phyloP scores from a whole-genome alignment of 2,113 vertebrate species.

The Ammodramus savannarum region DNA sequence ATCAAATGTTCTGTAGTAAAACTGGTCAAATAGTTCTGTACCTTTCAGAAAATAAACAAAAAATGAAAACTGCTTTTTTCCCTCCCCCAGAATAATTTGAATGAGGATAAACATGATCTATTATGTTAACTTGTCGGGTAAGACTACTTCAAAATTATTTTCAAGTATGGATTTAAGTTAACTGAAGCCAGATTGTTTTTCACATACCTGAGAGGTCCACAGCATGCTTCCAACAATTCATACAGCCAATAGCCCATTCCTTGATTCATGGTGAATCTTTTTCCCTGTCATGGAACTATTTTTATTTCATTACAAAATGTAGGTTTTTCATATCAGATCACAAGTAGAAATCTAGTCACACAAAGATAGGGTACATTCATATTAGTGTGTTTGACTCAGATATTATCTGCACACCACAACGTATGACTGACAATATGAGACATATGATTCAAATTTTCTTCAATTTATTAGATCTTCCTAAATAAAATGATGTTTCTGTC shows the following conservation, averaged over 20 bases:
- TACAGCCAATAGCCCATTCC: not conserved
- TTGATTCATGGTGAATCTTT: not conserved
- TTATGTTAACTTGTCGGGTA: not conserved
- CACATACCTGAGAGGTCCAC: not conserved
- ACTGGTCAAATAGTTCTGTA: not conserved
- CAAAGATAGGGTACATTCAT: not conserved
- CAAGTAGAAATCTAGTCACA: not conserved
- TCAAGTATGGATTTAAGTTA: not conserved
- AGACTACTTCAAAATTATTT: not conserved
- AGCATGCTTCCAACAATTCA: not conserved
- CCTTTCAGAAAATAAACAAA: not conserved
- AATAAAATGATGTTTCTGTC: not conserved
- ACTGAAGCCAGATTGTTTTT: not conserved
- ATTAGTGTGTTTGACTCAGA: not conserved
- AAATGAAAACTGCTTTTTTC: not conserved
- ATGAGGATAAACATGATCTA: not conserved
- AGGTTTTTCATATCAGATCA: not conserved
- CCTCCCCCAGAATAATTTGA: not conserved
- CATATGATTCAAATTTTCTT: not conserved
- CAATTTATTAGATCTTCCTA: not conserved
- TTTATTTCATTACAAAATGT: not conserved
- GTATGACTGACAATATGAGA: not conserved
- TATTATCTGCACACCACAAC: not conserved
- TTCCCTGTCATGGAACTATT: not conserved
- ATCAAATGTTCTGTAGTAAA: not conserved